Evolutionary conservation across 1,140 invertebrate genomes (phyloP).

Genomic region (Trichonephila clavata): DNA sequence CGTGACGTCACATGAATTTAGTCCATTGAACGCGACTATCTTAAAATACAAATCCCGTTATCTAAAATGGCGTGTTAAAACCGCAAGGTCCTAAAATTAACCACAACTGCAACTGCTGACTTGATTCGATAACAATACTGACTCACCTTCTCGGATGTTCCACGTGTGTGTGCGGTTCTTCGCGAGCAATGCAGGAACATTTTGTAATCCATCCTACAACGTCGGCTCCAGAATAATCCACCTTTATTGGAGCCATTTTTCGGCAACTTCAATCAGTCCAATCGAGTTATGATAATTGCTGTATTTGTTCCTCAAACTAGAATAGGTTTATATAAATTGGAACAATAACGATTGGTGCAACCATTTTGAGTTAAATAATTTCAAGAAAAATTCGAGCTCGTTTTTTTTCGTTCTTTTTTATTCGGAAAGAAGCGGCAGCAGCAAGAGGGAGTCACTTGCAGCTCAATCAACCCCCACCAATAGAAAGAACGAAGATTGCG

Average conservation of each 20-base stretch:
- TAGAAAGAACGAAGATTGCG: neutral
- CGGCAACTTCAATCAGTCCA: too few relatives aligned
- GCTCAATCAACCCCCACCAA: neutral
- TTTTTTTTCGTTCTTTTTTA: neutral
- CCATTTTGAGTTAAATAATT: neutral
- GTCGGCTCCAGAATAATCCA: too few relatives aligned
- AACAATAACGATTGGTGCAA: too few relatives aligned
- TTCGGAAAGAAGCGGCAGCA: neutral
- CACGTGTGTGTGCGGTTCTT: neutral
- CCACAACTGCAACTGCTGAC: slow-evolving; percentile 21
- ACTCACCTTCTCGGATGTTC: slow-evolving; percentile 10
- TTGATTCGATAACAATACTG: neutral
- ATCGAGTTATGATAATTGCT: too few relatives aligned
- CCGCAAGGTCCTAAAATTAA: slow-evolving; percentile 19
- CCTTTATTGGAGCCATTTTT: too few relatives aligned
- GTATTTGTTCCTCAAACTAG: too few relatives aligned
- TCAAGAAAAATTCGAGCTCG: neutral
- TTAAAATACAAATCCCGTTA: neutral
- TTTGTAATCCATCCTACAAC: neutral
- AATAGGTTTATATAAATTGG: too few relatives aligned
- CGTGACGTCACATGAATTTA: too few relatives aligned
- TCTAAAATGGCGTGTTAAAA: neutral
- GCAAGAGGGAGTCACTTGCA: neutral
- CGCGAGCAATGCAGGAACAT: neutral
- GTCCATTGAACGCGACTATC: neutral